Conservation (phyloP, 1,140 invertebrate species). For the Wiebesia pumilae region DNA sequence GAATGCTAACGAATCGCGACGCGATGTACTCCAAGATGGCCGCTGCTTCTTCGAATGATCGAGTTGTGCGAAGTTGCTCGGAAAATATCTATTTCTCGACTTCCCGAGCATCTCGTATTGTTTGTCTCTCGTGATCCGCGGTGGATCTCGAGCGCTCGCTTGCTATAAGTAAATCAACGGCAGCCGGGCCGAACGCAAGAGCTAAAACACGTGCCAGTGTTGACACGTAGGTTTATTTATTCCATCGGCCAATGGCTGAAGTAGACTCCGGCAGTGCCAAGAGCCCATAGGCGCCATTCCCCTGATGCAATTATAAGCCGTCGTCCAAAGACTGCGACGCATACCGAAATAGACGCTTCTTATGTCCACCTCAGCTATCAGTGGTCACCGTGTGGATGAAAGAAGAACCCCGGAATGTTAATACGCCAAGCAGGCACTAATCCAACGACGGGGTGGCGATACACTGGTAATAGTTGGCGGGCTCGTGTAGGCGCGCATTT, state of each 20-base stretch:
- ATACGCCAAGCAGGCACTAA: slow-evolving; percentile 8
- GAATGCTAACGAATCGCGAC: no score
- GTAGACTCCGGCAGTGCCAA: slow-evolving; percentile 25
- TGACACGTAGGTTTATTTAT: slow-evolving; percentile 35
- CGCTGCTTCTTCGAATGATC: no score
- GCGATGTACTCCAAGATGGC: no score
- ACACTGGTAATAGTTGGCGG: no score
- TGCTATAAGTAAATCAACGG: background rate
- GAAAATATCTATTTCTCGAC: no score
- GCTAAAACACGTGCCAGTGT: slow-evolving; percentile 35
- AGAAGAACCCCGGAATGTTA: background rate
- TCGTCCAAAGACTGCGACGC: background rate
- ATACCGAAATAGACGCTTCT: slow-evolving; percentile 17
- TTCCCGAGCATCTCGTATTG: no score
- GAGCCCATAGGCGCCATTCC: slow-evolving; percentile 40
- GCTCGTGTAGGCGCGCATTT: no score
- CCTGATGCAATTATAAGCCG: slow-evolving; percentile 21
- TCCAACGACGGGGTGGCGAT: background rate
- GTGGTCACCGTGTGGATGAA: background rate
- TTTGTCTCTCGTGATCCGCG: background rate
- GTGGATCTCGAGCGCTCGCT: no score
- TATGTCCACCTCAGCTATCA: background rate
- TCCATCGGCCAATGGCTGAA: background rate
- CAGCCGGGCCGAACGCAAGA: background rate
- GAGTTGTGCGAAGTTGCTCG: no score